A percentile compares a stretch with the other conserved stretches of the same genome.
Conservation (phyloP, 2,113 vertebrate genomes). For the Ceyx cyanopectus region DNA sequence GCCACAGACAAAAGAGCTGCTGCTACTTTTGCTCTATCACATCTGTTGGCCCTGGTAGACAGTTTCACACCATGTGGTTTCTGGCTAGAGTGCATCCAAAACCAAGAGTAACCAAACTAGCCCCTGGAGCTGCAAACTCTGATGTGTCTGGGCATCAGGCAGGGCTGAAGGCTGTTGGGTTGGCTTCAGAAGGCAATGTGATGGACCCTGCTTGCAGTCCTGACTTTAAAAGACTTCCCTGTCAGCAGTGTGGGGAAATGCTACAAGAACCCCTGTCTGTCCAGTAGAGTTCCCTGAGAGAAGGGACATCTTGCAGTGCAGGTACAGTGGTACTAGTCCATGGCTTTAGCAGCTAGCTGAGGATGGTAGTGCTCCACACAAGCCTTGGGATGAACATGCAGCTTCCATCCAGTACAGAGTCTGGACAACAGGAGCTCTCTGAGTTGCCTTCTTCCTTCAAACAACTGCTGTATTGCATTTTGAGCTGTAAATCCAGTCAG, state of each 20-base stretch:
- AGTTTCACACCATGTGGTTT: neutral
- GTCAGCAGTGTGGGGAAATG: neutral
- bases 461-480: neutral
- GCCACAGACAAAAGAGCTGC: rapidly evolving
- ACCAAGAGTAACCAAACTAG: neutral
- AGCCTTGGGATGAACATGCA: neutral
- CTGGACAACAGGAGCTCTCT: neutral
- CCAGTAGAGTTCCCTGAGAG: neutral
- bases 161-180: neutral
- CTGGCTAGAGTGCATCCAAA: neutral
- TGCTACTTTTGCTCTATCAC: neutral
- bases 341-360: neutral
- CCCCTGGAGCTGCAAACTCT: neutral
- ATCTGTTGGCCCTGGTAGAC: neutral
- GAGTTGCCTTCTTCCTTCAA: neutral
- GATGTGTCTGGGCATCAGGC: neutral
- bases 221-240: neutral
- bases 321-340: neutral
- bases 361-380: neutral
- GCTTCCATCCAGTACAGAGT: neutral
- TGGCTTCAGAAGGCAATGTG: neutral
- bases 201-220: neutral
- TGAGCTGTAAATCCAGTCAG: neutral
- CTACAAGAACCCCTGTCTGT: neutral
- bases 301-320: neutral